Percentiles rank a stretch among this genome's conserved stretches.
Evolutionary conservation across 2,797 vertebrate genomes (phyloP).

Genomic region (Sardinella longiceps): DNA sequence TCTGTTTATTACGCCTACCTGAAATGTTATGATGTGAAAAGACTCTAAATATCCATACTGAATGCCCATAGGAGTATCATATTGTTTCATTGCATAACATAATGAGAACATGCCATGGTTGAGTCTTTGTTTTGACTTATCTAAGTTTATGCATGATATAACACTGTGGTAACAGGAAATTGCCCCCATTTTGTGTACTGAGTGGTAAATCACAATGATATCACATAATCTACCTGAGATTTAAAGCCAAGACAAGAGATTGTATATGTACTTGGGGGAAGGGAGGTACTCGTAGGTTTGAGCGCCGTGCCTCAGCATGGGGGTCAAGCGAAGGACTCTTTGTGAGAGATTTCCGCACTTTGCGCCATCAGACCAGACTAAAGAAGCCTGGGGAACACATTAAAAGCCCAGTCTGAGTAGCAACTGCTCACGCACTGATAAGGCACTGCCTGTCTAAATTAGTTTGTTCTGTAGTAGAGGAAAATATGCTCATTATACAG

Average conservation of each 20-base stretch:
- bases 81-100: background rate
- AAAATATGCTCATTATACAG: background rate
- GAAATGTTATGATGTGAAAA: background rate
- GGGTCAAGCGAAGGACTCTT: slow-evolving; percentile 59
- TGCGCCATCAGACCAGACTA: background rate
- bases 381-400: slow-evolving; percentile 26
- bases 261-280: background rate
- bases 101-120: background rate
- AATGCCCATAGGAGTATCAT: background rate
- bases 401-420: slow-evolving; percentile 19
- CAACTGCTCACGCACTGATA: background rate
- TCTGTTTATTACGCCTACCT: too few species aligned
- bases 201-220: slow-evolving; percentile 31
- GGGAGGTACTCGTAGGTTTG: slow-evolving; percentile 31
- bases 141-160: background rate
- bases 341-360: slow-evolving; percentile 41
- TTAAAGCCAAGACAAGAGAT: slow-evolving; percentile 26
- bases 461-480: background rate
- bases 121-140: background rate
- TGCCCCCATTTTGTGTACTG: background rate
- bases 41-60: background rate
- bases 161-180: background rate
- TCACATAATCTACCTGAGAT: slow-evolving; percentile 35
- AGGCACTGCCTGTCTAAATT: background rate
- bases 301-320: slow-evolving; percentile 32